Percentiles rank a stretch among this genome's conserved stretches.
These are phyloP conservation scores for Hyalella azteca DNA, from an alignment of 2,888 invertebrate genomes.

Conservation along the genomic window DNA sequence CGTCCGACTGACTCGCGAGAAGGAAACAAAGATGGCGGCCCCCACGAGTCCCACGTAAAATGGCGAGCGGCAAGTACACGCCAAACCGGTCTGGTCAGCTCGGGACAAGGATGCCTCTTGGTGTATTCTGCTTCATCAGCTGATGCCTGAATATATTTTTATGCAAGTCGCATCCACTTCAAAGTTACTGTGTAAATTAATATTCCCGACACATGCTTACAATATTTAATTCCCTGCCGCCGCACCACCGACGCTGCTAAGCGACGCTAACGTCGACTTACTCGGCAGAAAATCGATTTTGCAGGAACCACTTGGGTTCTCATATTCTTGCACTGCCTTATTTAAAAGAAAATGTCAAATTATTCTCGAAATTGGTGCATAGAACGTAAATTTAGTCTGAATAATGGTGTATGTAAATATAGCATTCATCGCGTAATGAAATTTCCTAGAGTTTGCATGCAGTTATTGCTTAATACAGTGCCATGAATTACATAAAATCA, in stretches of 20 bases:
- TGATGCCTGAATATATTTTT: conserved; percentile 4
- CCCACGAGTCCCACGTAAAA: conserved; percentile 15
- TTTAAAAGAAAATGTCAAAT: not conserved
- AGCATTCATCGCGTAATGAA: no score
- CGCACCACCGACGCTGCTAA: no score
- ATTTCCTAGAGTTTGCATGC: no score
- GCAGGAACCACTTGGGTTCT: no score
- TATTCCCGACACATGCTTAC: not conserved
- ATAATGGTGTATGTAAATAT: no score
- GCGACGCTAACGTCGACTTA: no score
- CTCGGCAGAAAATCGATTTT: no score
- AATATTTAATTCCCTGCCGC: not conserved
- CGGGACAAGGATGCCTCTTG: not conserved
- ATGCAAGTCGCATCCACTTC: not conserved
- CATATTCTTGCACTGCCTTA: not conserved
- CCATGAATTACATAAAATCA: no score
- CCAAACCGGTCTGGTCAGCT: conserved; percentile 27
- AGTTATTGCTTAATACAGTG: no score
- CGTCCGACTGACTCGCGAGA: not conserved
- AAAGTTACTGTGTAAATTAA: not conserved
- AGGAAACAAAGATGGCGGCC: conserved; percentile 38
- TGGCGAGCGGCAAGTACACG: conserved; percentile 23
- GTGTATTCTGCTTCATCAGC: not conserved
- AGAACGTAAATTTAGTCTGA: no score
- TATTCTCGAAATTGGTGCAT: no score